Percentiles rank a stretch among this genome's conserved stretches.
Evolutionary conservation across 2,113 vertebrate species (phyloP).

Genomic region (Ageneiosus marmoratus): DNA sequence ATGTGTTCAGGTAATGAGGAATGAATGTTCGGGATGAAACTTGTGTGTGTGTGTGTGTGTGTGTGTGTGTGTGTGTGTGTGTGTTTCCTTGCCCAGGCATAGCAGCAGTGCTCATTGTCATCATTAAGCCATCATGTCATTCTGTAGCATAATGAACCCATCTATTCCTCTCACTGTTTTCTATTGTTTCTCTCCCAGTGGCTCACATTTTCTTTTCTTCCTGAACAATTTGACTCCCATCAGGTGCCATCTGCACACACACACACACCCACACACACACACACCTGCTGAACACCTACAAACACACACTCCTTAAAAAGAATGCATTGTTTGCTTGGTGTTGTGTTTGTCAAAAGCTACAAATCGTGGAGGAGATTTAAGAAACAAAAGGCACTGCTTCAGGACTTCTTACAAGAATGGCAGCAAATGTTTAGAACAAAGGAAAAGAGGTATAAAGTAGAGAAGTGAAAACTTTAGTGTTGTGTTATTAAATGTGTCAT

Average conservation of each 20-base stretch:
- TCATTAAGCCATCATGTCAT: conserved; percentile 1
- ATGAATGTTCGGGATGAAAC: no score
- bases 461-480: no score
- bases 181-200: conserved; percentile 16
- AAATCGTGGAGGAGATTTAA: no score
- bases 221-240: conserved; percentile 10
- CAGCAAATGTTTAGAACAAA: no score
- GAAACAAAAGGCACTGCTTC: no score
- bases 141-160: conserved; percentile 31
- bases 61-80: neutral
- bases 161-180: neutral
- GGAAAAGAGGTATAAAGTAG: no score
- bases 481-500: no score
- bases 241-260: conserved; percentile 4
- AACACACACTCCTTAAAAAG: neutral
- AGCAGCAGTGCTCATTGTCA: conserved; percentile 2
- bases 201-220: conserved; percentile 4
- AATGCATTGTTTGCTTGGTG: no score
- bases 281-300: neutral
- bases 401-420: no score
- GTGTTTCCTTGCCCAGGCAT: neutral
- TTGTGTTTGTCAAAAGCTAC: no score
- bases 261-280: neutral
- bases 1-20: no score
- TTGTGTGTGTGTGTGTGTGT: no score